phyloP scores from a whole-genome alignment of 2,113 vertebrate genomes.

The Desmodus rotundus region DNA sequence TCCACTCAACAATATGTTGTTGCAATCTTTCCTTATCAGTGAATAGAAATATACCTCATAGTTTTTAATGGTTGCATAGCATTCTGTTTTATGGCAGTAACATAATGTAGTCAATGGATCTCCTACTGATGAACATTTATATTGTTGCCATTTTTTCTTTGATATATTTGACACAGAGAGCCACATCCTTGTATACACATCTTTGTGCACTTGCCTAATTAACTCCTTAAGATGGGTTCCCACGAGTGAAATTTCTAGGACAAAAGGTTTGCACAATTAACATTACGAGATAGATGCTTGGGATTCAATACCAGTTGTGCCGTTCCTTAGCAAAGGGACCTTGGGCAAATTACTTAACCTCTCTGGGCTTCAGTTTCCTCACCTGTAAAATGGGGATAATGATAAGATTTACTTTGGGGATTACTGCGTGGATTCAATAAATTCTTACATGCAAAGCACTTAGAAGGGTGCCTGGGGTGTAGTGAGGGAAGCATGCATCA shows the following conservation, averaged over 20 bases:
- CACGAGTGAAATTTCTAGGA: constrained; percentile 21
- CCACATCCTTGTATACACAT: neutral
- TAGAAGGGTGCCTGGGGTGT: neutral
- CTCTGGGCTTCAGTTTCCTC: constrained; percentile 16
- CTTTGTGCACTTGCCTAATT: constrained; percentile 29
- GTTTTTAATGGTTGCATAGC: constrained; percentile 69
- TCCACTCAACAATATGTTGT: constrained; percentile 72
- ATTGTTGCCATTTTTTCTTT: neutral
- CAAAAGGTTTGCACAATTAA: constrained; percentile 23
- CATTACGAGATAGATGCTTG: neutral
- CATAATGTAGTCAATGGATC: constrained; percentile 42
- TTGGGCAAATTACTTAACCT: neutral
- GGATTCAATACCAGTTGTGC: neutral
- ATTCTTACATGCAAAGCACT: neutral
- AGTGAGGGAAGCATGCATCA: neutral
- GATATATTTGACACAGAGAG: neutral
- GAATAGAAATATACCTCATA: constrained; percentile 71
- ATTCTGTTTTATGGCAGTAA: constrained; percentile 59
- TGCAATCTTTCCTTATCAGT: constrained; percentile 68
- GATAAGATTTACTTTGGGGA: neutral
- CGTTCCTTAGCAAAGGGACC: neutral
- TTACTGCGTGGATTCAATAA: neutral
- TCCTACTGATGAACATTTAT: constrained; percentile 23
- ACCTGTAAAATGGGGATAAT: constrained; percentile 31
- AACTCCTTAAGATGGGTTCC: constrained; percentile 30